Conservation (phyloP, 2,797 vertebrate species). For the Florisuga fusca region DNA sequence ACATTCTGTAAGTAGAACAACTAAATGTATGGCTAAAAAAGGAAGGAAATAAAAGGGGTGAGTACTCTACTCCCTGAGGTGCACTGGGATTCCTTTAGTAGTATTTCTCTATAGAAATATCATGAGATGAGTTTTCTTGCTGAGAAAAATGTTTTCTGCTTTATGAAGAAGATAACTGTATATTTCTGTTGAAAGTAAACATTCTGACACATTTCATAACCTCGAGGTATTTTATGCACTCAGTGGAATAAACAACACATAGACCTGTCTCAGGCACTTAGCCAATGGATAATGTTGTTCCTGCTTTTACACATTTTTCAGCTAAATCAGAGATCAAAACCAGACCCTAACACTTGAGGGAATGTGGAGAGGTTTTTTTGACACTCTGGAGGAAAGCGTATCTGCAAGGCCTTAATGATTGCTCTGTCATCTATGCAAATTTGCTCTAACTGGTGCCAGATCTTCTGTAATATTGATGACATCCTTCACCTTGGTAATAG, state of each 20-base stretch:
- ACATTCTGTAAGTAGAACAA: neutral
- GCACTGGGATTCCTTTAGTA: neutral
- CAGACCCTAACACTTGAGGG: neutral
- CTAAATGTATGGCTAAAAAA: neutral
- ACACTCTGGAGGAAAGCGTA: neutral
- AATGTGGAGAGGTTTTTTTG: neutral
- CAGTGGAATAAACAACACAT: neutral
- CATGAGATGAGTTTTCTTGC: neutral
- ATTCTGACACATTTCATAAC: neutral
- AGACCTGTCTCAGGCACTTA: neutral
- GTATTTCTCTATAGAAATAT: constrained; percentile 2
- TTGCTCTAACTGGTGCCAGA: neutral
- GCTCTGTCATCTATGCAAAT: neutral
- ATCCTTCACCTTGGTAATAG: neutral
- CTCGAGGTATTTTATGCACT: neutral
- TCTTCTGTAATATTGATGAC: constrained; percentile 19
- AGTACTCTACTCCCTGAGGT: neutral
- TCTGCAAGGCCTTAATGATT: constrained; percentile 3
- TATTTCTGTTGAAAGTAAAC: constrained; percentile 39
- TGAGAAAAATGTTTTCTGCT: neutral
- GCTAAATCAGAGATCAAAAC: constrained; percentile 38
- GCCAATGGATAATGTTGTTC: neutral
- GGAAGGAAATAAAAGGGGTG: neutral
- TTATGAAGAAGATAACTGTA: constrained; percentile 22
- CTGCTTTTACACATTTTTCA: neutral